Evolutionary conservation across 2,888 invertebrate genomes (phyloP).

Genomic region (Phaedon cochleariae): DNA sequence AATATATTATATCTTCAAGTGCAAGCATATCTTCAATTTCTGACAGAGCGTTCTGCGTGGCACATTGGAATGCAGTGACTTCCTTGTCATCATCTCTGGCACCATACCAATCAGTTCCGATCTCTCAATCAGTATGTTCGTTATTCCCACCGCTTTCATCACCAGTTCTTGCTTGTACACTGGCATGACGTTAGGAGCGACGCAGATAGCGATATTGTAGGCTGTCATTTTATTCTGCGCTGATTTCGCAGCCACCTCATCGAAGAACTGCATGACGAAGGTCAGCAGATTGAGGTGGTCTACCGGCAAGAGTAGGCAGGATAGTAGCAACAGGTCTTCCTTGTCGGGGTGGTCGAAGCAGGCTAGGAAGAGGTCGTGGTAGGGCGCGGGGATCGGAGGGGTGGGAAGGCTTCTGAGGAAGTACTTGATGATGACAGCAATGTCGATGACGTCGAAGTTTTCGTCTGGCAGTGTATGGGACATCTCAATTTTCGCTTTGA

Average conservation of each 20-base stretch:
- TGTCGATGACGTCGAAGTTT: conserved; percentile 80
- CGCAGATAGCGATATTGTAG: conserved; percentile 20
- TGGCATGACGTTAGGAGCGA: conserved; percentile 29
- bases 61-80: background rate
- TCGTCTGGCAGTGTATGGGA: conserved; percentile 63
- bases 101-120: conserved; percentile 29
- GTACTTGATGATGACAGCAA: conserved; percentile 83
- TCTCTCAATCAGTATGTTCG: conserved; percentile 21
- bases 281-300: conserved; percentile 80
- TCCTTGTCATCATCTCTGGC: conserved; percentile 20
- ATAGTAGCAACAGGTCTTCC: conserved; percentile 70
- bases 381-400: conserved; percentile 76
- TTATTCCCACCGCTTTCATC: conserved; percentile 13
- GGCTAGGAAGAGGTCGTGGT: conserved; percentile 79
- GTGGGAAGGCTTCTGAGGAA: conserved; percentile 86
- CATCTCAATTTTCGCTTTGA: conserved; percentile 41
- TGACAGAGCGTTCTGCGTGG: conserved; percentile 7
- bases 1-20: background rate
- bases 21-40: conserved; percentile 4
- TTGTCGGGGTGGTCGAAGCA: conserved; percentile 69
- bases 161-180: conserved; percentile 5
- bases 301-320: conserved; percentile 76
- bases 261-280: conserved; percentile 74
- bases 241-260: conserved; percentile 21
- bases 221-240: conserved; percentile 25